Evolutionary conservation across 2,888 invertebrate species (phyloP), one percentile per base, ranked within the genome.

Genomic region (Sinodicranocentrus sp.): DNA sequence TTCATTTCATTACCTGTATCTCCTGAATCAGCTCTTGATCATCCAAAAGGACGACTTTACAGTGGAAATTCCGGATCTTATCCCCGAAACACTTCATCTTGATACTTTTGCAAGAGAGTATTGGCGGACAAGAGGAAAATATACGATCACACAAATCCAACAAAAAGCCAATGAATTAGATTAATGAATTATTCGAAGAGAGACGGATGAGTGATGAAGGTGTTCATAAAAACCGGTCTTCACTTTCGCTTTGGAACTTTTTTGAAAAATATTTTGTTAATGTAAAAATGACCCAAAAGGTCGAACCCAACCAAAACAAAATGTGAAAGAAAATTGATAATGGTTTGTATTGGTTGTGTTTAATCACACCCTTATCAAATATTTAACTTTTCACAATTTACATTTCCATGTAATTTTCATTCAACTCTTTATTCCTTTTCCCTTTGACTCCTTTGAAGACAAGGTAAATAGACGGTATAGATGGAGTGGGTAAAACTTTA

Each of bases 11-110:
- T 91, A 96, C 97, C 94, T 95, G 94, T 90, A 96, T 94, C 91
- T 97, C 97, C 90, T 97, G 96, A 88, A 96, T 92, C 86, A 97
- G 93, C 90, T 97, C 97, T 90, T 96, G 94, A 90, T 97, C 96
- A 91, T 97, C 97, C 89, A 97, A 93, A 88, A 97, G 93, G 90
- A 97, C 94, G 89, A 97, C 95, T 91, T 97, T 96, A 92, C 95
- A 95, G 90, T 94, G 94, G 90, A 90, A 90, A 84, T 90, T 90
- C 85, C 90, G 90, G 85, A 89, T 89, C 88, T 90, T 91, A 70
- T 90, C 90, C 85, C 91, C 91, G 87, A 91, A 90, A 89, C 91
- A 91, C 88, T 90, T 90, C 91, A 91, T 91, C 80, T 85, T 57
- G 21, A 57, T 21, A 21, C 8, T 6, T n/a, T 86, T 39, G 17